Conservation (phyloP, 2,113 vertebrate species). For the Forbesichthys agassizii region DNA sequence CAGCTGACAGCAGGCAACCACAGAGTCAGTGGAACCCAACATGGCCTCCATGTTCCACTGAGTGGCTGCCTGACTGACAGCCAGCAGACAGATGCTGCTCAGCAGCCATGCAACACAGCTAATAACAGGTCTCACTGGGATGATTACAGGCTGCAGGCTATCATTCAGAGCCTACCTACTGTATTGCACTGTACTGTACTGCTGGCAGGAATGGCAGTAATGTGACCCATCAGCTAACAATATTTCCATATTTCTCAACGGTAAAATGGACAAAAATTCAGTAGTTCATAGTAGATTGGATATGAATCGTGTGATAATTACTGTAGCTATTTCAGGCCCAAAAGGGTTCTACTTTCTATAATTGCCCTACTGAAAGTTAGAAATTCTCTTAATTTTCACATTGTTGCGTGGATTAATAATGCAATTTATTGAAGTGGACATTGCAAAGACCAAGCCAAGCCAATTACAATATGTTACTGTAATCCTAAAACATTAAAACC, state of each 20-base stretch:
- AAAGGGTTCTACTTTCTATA: neutral
- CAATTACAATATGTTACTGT: neutral
- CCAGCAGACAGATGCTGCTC: slow-evolving; percentile 43
- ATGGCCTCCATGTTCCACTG: neutral
- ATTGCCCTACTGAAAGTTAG: neutral
- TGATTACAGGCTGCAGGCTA: slow-evolving; percentile 53
- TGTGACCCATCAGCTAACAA: slow-evolving; percentile 7
- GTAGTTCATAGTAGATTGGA: neutral
- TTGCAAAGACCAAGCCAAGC: neutral
- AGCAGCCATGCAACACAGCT: slow-evolving; percentile 34
- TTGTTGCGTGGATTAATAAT: no score
- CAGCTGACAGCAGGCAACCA: neutral
- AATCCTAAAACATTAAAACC: neutral
- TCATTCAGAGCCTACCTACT: slow-evolving; percentile 46
- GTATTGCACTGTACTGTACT: neutral
- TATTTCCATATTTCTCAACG: neutral
- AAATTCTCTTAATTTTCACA: no score
- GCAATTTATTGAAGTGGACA: no score
- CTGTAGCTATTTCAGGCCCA: neutral
- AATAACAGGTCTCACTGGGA: slow-evolving; percentile 39
- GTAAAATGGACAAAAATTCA: neutral
- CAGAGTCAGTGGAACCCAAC: no score
- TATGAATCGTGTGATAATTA: neutral
- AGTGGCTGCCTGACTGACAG: slow-evolving; percentile 23
- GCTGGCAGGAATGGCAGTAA: slow-evolving; percentile 13